A percentile compares a stretch with the other conserved stretches of the same genome.
Conservation (phyloP, 2,113 vertebrate genomes). For the Chiloscyllium plagiosum region DNA sequence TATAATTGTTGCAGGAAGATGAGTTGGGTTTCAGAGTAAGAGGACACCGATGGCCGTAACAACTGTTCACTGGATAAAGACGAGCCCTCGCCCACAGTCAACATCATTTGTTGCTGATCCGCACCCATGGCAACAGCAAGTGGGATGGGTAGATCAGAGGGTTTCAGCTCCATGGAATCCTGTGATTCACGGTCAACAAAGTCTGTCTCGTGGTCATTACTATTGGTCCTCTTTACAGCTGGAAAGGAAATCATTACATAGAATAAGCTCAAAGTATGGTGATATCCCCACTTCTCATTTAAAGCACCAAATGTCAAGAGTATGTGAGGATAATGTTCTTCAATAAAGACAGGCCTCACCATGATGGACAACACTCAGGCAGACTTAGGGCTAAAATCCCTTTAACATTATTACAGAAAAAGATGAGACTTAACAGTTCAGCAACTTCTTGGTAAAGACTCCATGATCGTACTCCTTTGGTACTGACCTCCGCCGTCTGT, state of each 20-base stretch:
- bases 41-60: constrained; percentile 57
- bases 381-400: no score
- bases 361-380: no score
- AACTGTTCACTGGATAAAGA: constrained; percentile 60
- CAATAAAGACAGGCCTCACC: background rate
- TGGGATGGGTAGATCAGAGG: constrained; percentile 61
- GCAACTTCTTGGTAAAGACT: no score
- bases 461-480: no score
- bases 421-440: no score
- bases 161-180: constrained; percentile 64
- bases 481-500: no score
- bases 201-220: constrained; percentile 49
- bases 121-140: constrained; percentile 61
- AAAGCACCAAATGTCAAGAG: background rate
- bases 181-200: constrained; percentile 57
- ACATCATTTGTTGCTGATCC: constrained; percentile 66
- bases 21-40: constrained; percentile 68
- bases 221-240: constrained; percentile 54
- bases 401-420: background rate
- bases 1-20: constrained; percentile 73
- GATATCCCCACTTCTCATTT: background rate
- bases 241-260: constrained; percentile 10
- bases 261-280: background rate
- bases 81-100: constrained; percentile 58
- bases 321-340: background rate